phyloP scores from a whole-genome alignment of 2,797 vertebrate species.

The Hirundo rustica region DNA sequence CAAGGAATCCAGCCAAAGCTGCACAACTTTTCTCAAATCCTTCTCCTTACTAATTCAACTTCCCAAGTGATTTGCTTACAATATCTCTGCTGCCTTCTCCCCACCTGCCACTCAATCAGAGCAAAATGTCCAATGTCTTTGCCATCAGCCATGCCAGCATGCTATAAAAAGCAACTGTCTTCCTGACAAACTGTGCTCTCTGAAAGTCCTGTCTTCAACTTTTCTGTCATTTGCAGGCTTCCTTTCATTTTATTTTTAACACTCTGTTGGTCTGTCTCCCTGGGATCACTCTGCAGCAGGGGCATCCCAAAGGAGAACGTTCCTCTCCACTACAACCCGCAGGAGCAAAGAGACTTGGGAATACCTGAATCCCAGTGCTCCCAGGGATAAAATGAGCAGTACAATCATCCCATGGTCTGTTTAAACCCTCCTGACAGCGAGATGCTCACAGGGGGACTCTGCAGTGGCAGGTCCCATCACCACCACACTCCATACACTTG shows the following conservation, averaged over 20 bases:
- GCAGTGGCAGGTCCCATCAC: neutral
- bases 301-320: neutral
- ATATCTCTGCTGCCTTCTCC: neutral
- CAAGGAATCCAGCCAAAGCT: neutral
- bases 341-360: neutral
- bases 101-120: conserved; percentile 45
- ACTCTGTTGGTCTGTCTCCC: neutral
- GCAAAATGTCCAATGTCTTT: conserved; percentile 58
- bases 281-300: neutral
- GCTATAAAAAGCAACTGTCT: conserved; percentile 53
- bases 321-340: neutral
- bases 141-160: conserved; percentile 45
- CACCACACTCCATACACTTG: fast-evolving
- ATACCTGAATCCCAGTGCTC: neutral
- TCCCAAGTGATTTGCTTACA: neutral
- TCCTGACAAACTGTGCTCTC: conserved; percentile 7
- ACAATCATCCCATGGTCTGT: neutral
- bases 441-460: neutral
- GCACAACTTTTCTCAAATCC: neutral
- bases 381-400: neutral
- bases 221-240: neutral
- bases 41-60: neutral
- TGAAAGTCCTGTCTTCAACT: conserved; percentile 32
- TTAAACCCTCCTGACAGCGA: neutral
- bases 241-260: conserved; percentile 46